Evolutionary conservation across 2,888 invertebrate genomes (phyloP).

Genomic region (Latheticus oryzae): DNA sequence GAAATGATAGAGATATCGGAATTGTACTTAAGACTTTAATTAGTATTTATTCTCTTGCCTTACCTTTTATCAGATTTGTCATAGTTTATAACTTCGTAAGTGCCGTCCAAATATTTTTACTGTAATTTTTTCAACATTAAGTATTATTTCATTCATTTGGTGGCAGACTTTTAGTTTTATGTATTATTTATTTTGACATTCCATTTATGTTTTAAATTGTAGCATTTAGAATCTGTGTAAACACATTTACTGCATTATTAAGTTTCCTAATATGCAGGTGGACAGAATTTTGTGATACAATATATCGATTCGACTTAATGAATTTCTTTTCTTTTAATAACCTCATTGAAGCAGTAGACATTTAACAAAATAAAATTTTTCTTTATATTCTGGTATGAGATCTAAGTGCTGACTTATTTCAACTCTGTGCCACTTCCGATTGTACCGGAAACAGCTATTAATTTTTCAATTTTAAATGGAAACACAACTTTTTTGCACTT

Average conservation of each 20-base stretch:
- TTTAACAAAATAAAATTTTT: too few species aligned
- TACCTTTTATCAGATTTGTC: slow-evolving; percentile 7
- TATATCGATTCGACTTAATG: slow-evolving; percentile 16
- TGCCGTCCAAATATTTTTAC: slow-evolving; percentile 33
- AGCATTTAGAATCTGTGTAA: slow-evolving; percentile 18
- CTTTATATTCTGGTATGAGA: too few species aligned
- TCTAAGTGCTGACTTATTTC: too few species aligned
- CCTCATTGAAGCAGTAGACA: too few species aligned
- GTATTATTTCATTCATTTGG: slow-evolving; percentile 28
- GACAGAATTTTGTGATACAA: slow-evolving; percentile 36
- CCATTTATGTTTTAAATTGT: slow-evolving; percentile 21
- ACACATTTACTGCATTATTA: slow-evolving; percentile 7
- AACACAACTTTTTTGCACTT: too few species aligned
- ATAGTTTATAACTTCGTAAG: slow-evolving; percentile 6
- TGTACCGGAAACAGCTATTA: too few species aligned
- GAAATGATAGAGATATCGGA: slow-evolving; percentile 7
- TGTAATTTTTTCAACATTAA: slow-evolving; percentile 13
- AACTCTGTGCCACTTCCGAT: too few species aligned
- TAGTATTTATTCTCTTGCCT: slow-evolving; percentile 33
- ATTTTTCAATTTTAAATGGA: too few species aligned
- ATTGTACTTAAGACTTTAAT: slow-evolving; percentile 12
- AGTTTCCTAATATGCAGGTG: slow-evolving; percentile 17
- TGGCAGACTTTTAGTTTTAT: slow-evolving; percentile 27
- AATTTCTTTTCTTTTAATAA: too few species aligned
- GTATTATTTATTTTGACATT: slow-evolving; percentile 35